A percentile compares a stretch with the other conserved stretches of the same genome.
Evolutionary conservation across 1,140 invertebrate species (phyloP).

Genomic region (Lucilia cuprina): DNA sequence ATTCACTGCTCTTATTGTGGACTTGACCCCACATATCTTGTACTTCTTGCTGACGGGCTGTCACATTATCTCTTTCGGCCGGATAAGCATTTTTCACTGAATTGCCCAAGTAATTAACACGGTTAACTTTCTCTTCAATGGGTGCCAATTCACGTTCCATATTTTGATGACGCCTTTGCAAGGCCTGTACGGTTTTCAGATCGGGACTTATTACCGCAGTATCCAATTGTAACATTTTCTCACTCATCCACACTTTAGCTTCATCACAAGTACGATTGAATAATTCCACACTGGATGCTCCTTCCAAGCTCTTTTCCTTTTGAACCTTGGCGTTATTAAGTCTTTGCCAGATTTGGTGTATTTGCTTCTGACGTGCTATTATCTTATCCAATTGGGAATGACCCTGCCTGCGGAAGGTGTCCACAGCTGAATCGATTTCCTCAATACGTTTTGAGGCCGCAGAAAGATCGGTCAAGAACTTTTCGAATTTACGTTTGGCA

Average conservation of each 20-base stretch:
- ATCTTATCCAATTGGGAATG: constrained; percentile 90
- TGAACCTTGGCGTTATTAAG: constrained; percentile 87
- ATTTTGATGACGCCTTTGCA: constrained; percentile 89
- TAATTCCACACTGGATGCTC: constrained; percentile 91
- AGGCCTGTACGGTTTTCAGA: constrained; percentile 87
- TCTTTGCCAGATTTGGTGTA: constrained; percentile 87
- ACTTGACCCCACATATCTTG: constrained; percentile 88
- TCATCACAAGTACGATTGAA: constrained; percentile 94
- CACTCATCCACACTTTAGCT: constrained; percentile 91
- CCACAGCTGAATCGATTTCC: constrained; percentile 85
- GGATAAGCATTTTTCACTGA: constrained; percentile 92
- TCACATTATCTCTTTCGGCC: constrained; percentile 85
- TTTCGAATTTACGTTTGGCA: constrained; percentile 94
- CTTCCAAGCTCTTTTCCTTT: constrained; percentile 90
- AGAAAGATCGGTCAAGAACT: constrained; percentile 93
- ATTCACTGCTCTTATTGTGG: constrained; percentile 80
- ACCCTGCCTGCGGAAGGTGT: constrained; percentile 84
- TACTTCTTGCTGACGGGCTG: constrained; percentile 83
- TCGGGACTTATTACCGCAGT: constrained; percentile 81
- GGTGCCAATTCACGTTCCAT: constrained; percentile 89
- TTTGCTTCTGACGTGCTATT: constrained; percentile 79
- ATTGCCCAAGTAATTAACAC: constrained; percentile 82
- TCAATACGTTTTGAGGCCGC: constrained; percentile 90
- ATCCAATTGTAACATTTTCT: constrained; percentile 88
- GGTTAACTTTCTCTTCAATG: constrained; percentile 86